Percentiles rank a stretch among this genome's conserved stretches.
phyloP scores from a whole-genome alignment of 2,113 vertebrate species.

The Sminthopsis crassicaudata region DNA sequence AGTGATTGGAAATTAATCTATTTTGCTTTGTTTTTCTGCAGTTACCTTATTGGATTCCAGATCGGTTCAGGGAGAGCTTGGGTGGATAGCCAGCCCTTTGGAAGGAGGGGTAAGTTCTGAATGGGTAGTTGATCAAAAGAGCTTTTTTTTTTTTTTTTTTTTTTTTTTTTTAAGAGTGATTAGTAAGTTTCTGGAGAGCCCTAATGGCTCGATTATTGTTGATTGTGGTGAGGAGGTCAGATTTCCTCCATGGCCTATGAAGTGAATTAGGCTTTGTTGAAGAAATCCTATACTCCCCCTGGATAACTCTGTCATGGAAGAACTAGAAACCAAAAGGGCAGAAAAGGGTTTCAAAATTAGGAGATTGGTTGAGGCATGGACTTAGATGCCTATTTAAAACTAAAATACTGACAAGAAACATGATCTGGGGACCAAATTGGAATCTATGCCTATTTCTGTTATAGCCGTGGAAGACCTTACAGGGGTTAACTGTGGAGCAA shows the following conservation, averaged over 20 bases:
- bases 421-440: conserved; percentile 75
- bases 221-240: conserved; percentile 91
- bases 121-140: conserved; percentile 72
- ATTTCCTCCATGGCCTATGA: conserved; percentile 89
- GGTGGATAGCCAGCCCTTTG: conserved; percentile 97
- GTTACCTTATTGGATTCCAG: conserved; percentile 98
- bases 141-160: background rate
- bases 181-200: conserved; percentile 83
- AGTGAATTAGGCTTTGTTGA: conserved; percentile 95
- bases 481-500: conserved; percentile 73
- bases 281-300: conserved; percentile 93
- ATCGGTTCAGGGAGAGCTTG: conserved; percentile 96
- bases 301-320: conserved; percentile 79
- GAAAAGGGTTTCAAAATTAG: conserved; percentile 86
- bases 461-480: conserved; percentile 64
- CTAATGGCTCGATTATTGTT: conserved; percentile 90
- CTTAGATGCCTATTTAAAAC: conserved; percentile 80
- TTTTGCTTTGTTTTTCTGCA: conserved; percentile 85
- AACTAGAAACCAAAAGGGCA: conserved; percentile 87
- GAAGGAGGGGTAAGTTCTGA: conserved; percentile 98
- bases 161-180: conserved; percentile 72
- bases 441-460: conserved; percentile 76
- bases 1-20: conserved; percentile 80
- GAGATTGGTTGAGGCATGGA: conserved; percentile 77
- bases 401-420: conserved; percentile 80